Base-by-base conservation (phyloP, 2,888 invertebrate species). In the Tetanocera ferruginea region DNA sequence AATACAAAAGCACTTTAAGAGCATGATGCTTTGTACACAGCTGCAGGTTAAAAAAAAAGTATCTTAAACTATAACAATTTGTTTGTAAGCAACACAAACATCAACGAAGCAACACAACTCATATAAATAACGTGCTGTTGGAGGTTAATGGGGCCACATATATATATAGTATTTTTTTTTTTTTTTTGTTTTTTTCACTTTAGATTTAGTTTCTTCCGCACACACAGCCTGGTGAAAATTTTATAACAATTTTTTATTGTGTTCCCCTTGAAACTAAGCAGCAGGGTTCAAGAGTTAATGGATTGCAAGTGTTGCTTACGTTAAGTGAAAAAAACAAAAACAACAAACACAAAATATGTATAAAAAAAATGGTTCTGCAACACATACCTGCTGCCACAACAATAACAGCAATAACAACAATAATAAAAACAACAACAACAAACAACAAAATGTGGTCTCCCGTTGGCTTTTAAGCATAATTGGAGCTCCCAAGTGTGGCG, bases 381-480 rank as follows among this genome's bases (percentile, higher is more conserved):
- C 67, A 74, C 76, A 78, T 80, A 80, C 78, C 78, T 81, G 67
- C 76, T 76, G 73, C 78, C 76, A 73, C 31, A 76, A 80, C 64
- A 76, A 71, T 34, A 76, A 69, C 67, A 76, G 62, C 55, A 34
- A 49, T 28, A 73, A 57, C 72, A 69, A 69, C 75, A 76, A n/a
- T 31, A 66, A 78, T 51, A 60, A 70, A 23, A 74, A 52, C 76
- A 72, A 69, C 77, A 70, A 78, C 78, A 23, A 51, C 52, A 55
- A 70, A 78, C 78, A 23, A 51, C 52, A 55, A 57, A 14, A 60
- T 43, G 64, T 34, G 34, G 52, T 64, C 51, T 75, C 74, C 6
- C 28, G 49, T 66, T 75, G 74, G 86, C 85, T 85, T 85, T 86
- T 85, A 86, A 85, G 84, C 83, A 85, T 86, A 86, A 86, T 86